Evolutionary conservation across 2,888 invertebrate species (phyloP).

Genomic region (Drosophila tanythrix): DNA sequence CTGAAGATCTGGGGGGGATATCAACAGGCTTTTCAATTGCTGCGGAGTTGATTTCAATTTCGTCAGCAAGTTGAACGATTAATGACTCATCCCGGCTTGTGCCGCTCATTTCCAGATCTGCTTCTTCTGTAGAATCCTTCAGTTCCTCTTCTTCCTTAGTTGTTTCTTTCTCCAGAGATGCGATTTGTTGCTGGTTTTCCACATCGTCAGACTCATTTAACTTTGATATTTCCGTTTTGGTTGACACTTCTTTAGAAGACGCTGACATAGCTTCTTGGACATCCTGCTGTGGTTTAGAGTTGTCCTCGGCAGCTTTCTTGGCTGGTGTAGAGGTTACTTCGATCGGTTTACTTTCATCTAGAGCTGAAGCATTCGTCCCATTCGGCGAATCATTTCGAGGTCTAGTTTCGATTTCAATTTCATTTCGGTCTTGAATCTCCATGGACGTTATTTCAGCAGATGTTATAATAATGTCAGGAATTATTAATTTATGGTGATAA

Average conservation of each 20-base stretch:
- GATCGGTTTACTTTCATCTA: not conserved
- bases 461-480: slow-evolving; percentile 2
- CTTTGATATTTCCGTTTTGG: not conserved
- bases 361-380: not conserved
- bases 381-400: not conserved
- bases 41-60: not conserved
- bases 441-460: not conserved
- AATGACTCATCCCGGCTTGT: not conserved
- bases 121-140: not conserved
- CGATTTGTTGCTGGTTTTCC: not conserved
- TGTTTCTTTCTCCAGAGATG: not conserved
- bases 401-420: not conserved
- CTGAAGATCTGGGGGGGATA: not conserved
- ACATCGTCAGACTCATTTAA: not conserved
- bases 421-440: not conserved
- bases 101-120: not conserved
- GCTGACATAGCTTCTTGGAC: not conserved
- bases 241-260: not conserved
- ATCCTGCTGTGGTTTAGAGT: not conserved
- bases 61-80: not conserved
- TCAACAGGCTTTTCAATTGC: not conserved
- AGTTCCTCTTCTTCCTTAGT: not conserved
- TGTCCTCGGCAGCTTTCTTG: not conserved
- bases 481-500: not conserved
- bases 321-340: not conserved